Percentiles rank a stretch among this genome's conserved stretches.
Evolutionary conservation across 2,888 invertebrate genomes (phyloP).

Genomic region (Conchocele bisecta): DNA sequence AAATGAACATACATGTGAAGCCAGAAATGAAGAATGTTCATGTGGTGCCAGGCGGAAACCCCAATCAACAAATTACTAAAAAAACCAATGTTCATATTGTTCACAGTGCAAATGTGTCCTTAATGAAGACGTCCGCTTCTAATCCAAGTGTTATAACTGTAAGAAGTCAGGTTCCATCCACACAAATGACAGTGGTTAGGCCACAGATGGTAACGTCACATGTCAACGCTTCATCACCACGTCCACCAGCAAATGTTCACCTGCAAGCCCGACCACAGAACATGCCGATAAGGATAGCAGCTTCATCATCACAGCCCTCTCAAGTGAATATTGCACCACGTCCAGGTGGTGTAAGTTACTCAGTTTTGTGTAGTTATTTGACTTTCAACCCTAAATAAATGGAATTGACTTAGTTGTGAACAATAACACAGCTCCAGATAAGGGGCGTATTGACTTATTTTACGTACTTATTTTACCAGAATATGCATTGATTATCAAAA

Average conservation of each 20-base stretch:
- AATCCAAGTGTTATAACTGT: conserved; percentile 75
- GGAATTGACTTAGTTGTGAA: too few relatives aligned
- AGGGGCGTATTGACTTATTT: too few relatives aligned
- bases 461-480: too few relatives aligned
- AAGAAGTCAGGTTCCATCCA: conserved; percentile 63
- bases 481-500: too few relatives aligned
- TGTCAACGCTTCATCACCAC: conserved; percentile 55
- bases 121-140: conserved; percentile 52
- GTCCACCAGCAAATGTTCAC: conserved; percentile 55
- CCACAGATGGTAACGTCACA: conserved; percentile 70
- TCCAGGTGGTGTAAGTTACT: conserved; percentile 58
- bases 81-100: conserved; percentile 70
- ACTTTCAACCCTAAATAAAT: too few relatives aligned
- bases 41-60: conserved; percentile 39
- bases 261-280: conserved; percentile 60
- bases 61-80: conserved; percentile 51
- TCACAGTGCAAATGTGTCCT: conserved; percentile 60
- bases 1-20: neutral
- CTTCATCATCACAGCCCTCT: too few relatives aligned
- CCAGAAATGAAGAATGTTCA: conserved; percentile 38
- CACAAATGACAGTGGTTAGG: conserved; percentile 69
- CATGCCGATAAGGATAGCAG: conserved; percentile 59
- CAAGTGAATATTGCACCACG: conserved; percentile 76
- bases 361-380: neutral
- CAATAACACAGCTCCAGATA: too few relatives aligned